A percentile compares a stretch with the other conserved stretches of the same genome.
These are phyloP conservation scores for Alcis repandata DNA, from an alignment of 2,888 invertebrate species.

Conservation along the genomic window DNA sequence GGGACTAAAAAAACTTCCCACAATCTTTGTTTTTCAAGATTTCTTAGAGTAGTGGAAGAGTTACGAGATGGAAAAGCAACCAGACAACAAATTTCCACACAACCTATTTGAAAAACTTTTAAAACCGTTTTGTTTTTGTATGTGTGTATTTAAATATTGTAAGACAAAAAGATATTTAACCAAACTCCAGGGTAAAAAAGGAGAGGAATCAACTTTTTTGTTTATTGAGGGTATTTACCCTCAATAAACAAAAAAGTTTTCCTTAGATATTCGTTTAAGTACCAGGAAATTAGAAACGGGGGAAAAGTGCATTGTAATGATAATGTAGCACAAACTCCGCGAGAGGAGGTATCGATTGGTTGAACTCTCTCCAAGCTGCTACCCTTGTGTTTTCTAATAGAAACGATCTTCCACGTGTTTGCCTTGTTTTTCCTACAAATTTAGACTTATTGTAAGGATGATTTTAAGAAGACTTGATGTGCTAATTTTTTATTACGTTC, in stretches of 20 bases:
- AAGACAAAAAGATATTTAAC: too few species aligned
- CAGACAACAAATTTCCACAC: too few species aligned
- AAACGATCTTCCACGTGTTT: conserved; percentile 1
- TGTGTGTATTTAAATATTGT: too few species aligned
- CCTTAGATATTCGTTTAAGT: conserved; percentile 24
- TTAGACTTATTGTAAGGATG: conserved; percentile 5
- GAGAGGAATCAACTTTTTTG: too few species aligned
- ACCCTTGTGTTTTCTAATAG: conserved; percentile 15
- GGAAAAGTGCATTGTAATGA: conserved; percentile 37
- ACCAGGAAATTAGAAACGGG: conserved; percentile 35
- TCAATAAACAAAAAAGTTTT: not conserved
- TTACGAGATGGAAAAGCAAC: not conserved
- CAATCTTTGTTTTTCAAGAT: too few species aligned
- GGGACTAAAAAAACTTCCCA: too few species aligned
- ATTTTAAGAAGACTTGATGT: conserved; percentile 1
- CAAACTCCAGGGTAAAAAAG: too few species aligned
- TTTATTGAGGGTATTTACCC: too few species aligned
- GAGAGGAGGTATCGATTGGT: conserved; percentile 35
- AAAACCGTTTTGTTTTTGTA: too few species aligned
- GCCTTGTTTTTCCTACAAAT: conserved; percentile 22
- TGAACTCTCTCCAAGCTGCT: conserved; percentile 22
- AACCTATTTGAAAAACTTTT: not conserved
- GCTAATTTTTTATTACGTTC: not conserved
- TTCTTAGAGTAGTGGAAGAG: not conserved
- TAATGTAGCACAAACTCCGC: conserved; percentile 28